Percentiles rank a stretch among this genome's conserved stretches.
Conservation (phyloP, 2,113 vertebrate species). For the Haemorhous mexicanus region DNA sequence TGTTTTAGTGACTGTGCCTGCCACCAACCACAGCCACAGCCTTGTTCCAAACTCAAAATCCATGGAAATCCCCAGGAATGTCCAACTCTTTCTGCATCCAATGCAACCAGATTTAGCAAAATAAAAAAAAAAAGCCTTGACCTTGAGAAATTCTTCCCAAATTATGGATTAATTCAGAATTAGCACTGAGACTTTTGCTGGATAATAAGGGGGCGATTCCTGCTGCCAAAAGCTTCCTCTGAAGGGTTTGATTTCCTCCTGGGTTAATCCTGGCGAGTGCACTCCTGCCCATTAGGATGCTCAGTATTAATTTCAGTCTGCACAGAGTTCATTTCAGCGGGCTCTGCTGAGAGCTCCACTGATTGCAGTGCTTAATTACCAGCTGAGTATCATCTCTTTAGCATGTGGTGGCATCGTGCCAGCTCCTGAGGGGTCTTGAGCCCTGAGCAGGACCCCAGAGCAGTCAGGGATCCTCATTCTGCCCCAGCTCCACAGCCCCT, state of each 20-base stretch:
- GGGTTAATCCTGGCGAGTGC: background rate
- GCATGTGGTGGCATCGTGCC: background rate
- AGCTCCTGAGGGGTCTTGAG: background rate
- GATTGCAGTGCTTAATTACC: slow-evolving; percentile 41
- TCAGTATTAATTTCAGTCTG: slow-evolving; percentile 4
- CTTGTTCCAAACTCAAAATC: background rate
- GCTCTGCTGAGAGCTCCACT: slow-evolving; percentile 35
- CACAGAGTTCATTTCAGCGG: background rate
- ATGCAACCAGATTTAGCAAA: background rate
- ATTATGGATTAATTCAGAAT: background rate
- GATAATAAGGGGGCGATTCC: background rate
- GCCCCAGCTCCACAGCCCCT: rapidly evolving
- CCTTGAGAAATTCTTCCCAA: slow-evolving; percentile 12
- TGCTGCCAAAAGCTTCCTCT: background rate
- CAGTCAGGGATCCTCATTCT: rapidly evolving
- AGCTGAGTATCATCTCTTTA: background rate
- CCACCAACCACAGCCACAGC: background rate
- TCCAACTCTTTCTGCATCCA: background rate
- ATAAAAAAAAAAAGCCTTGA: background rate
- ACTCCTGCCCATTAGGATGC: slow-evolving; percentile 21
- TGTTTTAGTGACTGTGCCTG: background rate
- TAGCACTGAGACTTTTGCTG: background rate
- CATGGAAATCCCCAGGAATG: rapidly evolving
- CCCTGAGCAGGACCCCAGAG: background rate
- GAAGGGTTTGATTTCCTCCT: background rate